Base-by-base conservation (phyloP, 2,888 invertebrate genomes). In the Agrotis clavis region DNA sequence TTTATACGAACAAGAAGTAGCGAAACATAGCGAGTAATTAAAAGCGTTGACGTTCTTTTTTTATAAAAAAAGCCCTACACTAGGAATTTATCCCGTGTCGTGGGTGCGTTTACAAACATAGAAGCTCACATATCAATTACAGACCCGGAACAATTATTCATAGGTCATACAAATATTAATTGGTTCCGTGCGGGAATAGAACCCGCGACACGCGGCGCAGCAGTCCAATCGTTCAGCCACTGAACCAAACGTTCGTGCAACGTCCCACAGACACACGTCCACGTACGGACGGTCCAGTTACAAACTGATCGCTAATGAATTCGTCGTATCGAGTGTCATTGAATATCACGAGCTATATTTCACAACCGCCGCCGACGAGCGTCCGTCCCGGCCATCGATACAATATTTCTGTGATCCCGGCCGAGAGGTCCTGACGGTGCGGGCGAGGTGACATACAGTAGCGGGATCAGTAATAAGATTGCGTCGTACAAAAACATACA, bases 241-340 rank as follows among this genome's bases (percentile, higher is more conserved):
- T n/a, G n/a, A n/a, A n/a, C n/a, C n/a, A n/a, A n/a, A n/a, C 51
- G 30, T 21, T n/a, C 3, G 21, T 21, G n/a, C 21, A 48, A 45
- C n/a, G 67, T 76, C 45, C 7, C 14, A 13, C n/a, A 35, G 35
- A 7, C 4, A 11, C 6, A 11, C 47, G 6, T 7, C 48, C n/a
- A n/a, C 41, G 50, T 7, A 25, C 9, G 14, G 41, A 41, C 21
- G 21, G 25, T 13, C 69, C 30, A 54, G 25, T 41, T 21, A 45
- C 77, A 50, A 50, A 41, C 41, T 21, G 30, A 70, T 70, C 50
- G 56, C 72, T 78, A 70, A 50, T 73, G 78, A 78, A 57, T 57
- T 70, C 19, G 30, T 50, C 54, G 45, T 73, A 56, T 70, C 48
- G 56, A 70, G 50, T 14, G 35, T 21, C 48, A 50, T 45, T 21